Evolutionary conservation across 2,797 vertebrate species (phyloP).

Genomic region (Podarcis lilfordi): DNA sequence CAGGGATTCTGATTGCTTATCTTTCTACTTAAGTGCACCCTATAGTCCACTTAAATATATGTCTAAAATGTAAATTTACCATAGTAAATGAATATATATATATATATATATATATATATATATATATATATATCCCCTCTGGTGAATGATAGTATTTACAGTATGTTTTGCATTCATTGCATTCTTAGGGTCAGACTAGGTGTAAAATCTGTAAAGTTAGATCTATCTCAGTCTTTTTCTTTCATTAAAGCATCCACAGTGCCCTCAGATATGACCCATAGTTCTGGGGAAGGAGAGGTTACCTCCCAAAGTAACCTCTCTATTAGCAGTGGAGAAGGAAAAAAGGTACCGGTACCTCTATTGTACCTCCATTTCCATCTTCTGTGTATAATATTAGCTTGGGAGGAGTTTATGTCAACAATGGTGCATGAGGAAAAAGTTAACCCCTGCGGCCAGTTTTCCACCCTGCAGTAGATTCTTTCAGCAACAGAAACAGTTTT

Average conservation of each 20-base stretch:
- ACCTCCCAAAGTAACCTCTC: background rate
- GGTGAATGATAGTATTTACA: background rate
- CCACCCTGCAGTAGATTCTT: background rate
- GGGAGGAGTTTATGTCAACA: background rate
- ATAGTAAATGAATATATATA: background rate
- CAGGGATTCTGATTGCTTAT: too few species aligned
- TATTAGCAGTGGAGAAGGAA: background rate
- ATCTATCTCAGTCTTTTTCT: background rate
- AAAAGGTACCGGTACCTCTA: background rate
- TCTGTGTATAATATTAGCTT: background rate
- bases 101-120: too few species aligned
- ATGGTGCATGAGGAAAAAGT: background rate
- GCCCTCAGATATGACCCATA: background rate
- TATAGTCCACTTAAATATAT: background rate
- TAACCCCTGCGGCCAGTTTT: too few species aligned
- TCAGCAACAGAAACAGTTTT: background rate
- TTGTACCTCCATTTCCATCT: background rate
- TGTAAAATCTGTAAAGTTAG: background rate
- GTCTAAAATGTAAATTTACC: background rate
- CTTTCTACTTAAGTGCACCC: background rate
- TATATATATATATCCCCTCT: too few species aligned
- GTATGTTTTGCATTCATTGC: background rate
- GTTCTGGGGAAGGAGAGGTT: background rate
- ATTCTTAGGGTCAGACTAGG: background rate
- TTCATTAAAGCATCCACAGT: background rate